These are phyloP conservation scores for Hirundichthys speculiger DNA, from an alignment of 2,113 vertebrate species.

Conservation along the genomic window DNA sequence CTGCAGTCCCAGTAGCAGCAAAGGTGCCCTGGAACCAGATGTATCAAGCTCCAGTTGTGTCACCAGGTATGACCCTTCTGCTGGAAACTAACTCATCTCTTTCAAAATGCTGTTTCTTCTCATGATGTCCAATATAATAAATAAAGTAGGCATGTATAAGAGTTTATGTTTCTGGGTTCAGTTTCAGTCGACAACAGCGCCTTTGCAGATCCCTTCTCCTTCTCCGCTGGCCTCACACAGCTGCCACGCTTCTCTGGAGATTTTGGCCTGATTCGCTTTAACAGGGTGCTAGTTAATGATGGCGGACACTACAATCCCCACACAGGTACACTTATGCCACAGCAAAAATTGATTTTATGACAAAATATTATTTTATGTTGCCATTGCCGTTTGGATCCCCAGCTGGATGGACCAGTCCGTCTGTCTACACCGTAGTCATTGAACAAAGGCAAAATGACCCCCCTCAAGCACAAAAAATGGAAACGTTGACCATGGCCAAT, in stretches of 20 bases:
- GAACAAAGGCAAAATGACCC: too few relatives aligned
- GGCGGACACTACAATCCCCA: conserved; percentile 89
- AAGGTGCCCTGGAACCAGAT: conserved; percentile 61
- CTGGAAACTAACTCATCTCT: too few relatives aligned
- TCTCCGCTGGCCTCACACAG: conserved; percentile 91
- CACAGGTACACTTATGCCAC: conserved; percentile 78
- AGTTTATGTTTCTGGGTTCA: conserved; percentile 2
- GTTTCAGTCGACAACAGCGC: conserved; percentile 46
- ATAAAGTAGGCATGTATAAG: too few relatives aligned
- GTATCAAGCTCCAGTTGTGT: conserved; percentile 38
- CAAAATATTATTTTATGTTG: neutral
- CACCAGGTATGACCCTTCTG: conserved; percentile 67
- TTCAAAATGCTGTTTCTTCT: too few relatives aligned
- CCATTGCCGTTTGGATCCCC: neutral
- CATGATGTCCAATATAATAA: too few relatives aligned
- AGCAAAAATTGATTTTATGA: neutral
- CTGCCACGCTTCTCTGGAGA: conserved; percentile 80
- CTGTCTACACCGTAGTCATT: too few relatives aligned
- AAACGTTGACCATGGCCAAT: too few relatives aligned
- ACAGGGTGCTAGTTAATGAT: conserved; percentile 94
- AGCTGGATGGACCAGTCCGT: too few relatives aligned
- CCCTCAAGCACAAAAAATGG: too few relatives aligned
- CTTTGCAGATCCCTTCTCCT: conserved; percentile 83
- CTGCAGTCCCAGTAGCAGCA: conserved; percentile 56
- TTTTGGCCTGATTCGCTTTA: conserved; percentile 88